These are phyloP conservation scores for Syngnathoides biaculeatus DNA, from an alignment of 2,113 vertebrate genomes.

Conservation along the genomic window DNA sequence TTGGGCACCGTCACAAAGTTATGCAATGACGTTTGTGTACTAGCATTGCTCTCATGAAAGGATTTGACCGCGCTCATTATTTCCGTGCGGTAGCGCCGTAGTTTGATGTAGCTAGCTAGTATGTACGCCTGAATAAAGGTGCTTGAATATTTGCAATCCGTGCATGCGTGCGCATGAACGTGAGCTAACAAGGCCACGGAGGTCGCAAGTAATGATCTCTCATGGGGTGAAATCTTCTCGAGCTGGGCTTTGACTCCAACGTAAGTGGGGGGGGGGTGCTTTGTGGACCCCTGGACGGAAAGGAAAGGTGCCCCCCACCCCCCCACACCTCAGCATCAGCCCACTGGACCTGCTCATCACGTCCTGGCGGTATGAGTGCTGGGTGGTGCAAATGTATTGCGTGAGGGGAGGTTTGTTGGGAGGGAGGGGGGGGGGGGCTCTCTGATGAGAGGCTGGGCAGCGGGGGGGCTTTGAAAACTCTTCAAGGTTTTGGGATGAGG, in stretches of 20 bases:
- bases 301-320: slow-evolving; percentile 45
- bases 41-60: background rate
- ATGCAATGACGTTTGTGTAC: background rate
- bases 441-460: slow-evolving; percentile 59
- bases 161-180: slow-evolving; percentile 13
- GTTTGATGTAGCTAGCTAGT: slow-evolving; percentile 3
- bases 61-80: background rate
- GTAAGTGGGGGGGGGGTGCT: slow-evolving; percentile 18
- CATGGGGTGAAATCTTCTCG: slow-evolving; percentile 39
- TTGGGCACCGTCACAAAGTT: background rate
- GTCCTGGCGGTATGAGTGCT: slow-evolving; percentile 56
- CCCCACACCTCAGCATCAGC: slow-evolving; percentile 13
- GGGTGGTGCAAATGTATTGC: background rate
- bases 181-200: slow-evolving; percentile 26
- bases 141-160: slow-evolving; percentile 16
- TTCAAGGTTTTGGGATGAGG: slow-evolving; percentile 61
- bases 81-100: background rate
- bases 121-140: slow-evolving; percentile 15
- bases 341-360: slow-evolving; percentile 23
- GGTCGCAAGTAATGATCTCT: slow-evolving; percentile 59
- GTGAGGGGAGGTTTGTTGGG: slow-evolving; percentile 19
- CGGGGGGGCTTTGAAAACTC: slow-evolving; percentile 67
- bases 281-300: slow-evolving; percentile 40
- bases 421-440: slow-evolving; percentile 31
- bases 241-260: slow-evolving; percentile 26